phyloP scores from a whole-genome alignment of 1,140 invertebrate species.

The Dinoponera quadriceps region DNA sequence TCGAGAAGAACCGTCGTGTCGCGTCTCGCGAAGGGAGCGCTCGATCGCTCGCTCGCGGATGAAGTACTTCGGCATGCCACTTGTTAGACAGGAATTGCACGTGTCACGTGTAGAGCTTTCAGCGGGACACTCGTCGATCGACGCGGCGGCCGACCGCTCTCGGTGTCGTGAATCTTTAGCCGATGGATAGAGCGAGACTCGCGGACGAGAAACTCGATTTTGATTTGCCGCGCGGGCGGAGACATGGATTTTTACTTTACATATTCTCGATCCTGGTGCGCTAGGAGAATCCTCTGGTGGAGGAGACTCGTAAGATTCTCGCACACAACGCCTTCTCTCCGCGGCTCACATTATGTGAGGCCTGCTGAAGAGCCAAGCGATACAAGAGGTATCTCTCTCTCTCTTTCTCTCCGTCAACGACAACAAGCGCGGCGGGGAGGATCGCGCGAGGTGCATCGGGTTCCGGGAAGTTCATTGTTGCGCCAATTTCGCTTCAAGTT shows the following conservation, averaged over 20 bases:
- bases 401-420: background rate
- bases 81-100: conserved; percentile 42
- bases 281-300: too few species aligned
- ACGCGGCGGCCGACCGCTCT: background rate
- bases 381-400: background rate
- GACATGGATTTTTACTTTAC: too few species aligned
- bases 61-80: conserved; percentile 14
- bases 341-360: too few species aligned
- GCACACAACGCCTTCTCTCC: too few species aligned
- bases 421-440: background rate
- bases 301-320: too few species aligned
- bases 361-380: background rate
- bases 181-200: background rate
- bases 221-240: too few species aligned
- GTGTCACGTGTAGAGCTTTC: conserved; percentile 40
- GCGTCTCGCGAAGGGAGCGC: conserved; percentile 25
- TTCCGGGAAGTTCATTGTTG: conserved; percentile 51
- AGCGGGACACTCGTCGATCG: conserved; percentile 8
- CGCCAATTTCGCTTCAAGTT: conserved; percentile 43
- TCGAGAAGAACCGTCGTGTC: conserved; percentile 47
- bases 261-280: too few species aligned
- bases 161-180: background rate
- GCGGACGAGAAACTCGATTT: background rate
- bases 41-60: conserved; percentile 15
- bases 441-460: background rate